Evolutionary conservation across 1,140 invertebrate species (phyloP), one percentile per base, ranked within the genome.

Genomic region (Trialeurodes vaporariorum): DNA sequence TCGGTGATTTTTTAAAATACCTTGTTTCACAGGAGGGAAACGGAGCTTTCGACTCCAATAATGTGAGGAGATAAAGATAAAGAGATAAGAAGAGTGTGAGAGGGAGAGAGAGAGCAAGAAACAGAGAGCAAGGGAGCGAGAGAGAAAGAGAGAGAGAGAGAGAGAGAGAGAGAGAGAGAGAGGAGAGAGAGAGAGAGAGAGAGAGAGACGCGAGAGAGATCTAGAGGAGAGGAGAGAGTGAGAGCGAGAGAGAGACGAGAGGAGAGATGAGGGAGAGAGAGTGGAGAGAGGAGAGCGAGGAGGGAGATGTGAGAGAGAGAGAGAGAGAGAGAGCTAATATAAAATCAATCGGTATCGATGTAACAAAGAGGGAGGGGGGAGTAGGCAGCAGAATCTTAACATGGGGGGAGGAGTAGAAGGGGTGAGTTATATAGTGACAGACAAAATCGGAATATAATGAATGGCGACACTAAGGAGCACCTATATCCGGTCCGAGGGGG

Each of bases 171-270:
- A 22, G 65, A 68, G 61, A 64, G 2, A 61, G 61, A 67, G 25
- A 61, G 60, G 40, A 27, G 17, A 25, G 22, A 25, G n/a, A 59
- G 59, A 61, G 5, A 26, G 59, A 61, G 5, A 61, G 58, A 63
- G 34, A 49, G 34, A 49, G 5, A 49, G 34, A 49, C 34, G 34
- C 5, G 17, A 49, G 5, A 5, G 17, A 58, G 67, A 72, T 63
- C 70, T 71, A 63, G 69, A 68, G 69, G 70, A 68, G 71, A 64
- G 71, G 40, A 72, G 49, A 25, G 64, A 69, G 71, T 70, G 72
- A 67, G 73, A 73, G 66, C 70, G 59, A 67, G 72, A 71, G 69
- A 68, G 71, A 64, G 61, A 69, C 58, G 67, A 67, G 25, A 49
- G 65, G 22, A 64, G 63, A 34, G 63, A 66, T 26, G 21, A 65